Conservation (phyloP, 2,113 vertebrate species). For the Irena cyanogastra region DNA sequence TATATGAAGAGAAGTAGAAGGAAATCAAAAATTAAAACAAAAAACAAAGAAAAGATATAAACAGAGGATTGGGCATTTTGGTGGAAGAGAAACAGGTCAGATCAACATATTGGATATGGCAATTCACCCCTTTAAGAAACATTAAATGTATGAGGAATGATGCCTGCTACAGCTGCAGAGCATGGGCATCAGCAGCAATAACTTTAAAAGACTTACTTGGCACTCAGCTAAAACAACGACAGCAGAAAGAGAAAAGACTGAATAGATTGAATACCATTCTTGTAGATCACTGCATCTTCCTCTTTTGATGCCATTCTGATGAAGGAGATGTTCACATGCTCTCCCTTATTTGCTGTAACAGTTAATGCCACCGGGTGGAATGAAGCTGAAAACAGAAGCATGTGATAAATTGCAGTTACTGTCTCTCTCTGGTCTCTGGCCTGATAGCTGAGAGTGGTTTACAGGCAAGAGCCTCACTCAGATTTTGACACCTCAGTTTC, state of each 20-base stretch:
- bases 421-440: not conserved
- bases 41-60: not conserved
- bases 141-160: not conserved
- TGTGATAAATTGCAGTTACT: not conserved
- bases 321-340: constrained; percentile 81
- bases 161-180: not conserved
- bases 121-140: not conserved
- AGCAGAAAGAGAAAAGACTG: not conserved
- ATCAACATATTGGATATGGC: not conserved
- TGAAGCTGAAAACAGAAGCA: constrained; percentile 70
- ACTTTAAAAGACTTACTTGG: not conserved
- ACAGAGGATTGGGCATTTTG: not conserved
- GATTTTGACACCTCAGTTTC: not conserved
- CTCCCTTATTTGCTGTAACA: constrained; percentile 81
- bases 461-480: not conserved
- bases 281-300: constrained; percentile 84
- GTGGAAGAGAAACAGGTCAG: not conserved
- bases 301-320: constrained; percentile 71
- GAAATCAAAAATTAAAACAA: not conserved
- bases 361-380: constrained; percentile 82
- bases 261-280: constrained; percentile 72
- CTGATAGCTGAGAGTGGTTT: not conserved
- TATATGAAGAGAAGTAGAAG: not conserved
- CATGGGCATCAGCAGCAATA: not conserved
- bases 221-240: not conserved